Conservation (phyloP, 2,797 vertebrate genomes). For the Pelodytes ibericus region DNA sequence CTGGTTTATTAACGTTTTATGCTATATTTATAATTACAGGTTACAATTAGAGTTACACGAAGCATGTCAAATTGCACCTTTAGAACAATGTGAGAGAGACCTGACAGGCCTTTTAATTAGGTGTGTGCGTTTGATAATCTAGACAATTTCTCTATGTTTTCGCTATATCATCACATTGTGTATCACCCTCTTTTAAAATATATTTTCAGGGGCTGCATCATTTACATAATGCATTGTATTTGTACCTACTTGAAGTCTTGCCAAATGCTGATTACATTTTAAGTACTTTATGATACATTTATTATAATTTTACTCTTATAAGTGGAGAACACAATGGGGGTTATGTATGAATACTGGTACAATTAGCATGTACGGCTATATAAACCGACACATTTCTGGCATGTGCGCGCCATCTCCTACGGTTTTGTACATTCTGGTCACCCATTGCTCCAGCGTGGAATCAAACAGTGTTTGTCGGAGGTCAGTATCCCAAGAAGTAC, state of each 20-base stretch:
- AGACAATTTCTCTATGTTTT: not conserved
- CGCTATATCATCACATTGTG: not conserved
- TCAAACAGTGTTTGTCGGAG: no score
- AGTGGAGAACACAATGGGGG: no score
- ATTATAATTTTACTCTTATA: no score
- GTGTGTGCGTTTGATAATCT: conserved; percentile 26
- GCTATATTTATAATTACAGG: conserved; percentile 52
- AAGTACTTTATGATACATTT: no score
- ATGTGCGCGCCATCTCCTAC: no score
- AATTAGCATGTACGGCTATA: no score
- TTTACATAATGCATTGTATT: not conserved
- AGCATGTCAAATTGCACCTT: conserved; percentile 33
- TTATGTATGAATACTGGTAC: no score
- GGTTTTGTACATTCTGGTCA: no score
- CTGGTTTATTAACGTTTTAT: conserved; percentile 35
- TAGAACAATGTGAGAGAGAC: conserved; percentile 13
- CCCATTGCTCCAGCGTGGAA: no score
- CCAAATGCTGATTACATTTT: not conserved
- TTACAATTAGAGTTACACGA: conserved; percentile 48
- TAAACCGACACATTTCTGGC: no score
- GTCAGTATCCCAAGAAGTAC: no score
- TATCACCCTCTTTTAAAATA: not conserved
- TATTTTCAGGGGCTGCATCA: not conserved
- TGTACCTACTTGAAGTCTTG: not conserved
- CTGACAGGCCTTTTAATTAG: conserved; percentile 45